phyloP scores from a whole-genome alignment of 2,113 vertebrate species.

The Pantherophis guttatus region DNA sequence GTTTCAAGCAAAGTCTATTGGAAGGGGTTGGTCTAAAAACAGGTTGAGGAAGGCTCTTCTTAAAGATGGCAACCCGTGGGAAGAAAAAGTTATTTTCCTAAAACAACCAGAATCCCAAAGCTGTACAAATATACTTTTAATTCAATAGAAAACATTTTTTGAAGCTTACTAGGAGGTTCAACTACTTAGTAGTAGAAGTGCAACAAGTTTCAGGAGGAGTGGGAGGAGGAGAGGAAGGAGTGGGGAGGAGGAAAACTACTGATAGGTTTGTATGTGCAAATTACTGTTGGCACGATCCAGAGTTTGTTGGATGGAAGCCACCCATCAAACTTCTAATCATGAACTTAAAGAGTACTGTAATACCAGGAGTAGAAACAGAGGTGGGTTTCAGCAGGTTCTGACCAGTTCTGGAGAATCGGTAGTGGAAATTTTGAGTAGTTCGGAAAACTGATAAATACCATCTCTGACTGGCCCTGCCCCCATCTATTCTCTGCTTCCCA shows the following conservation, averaged over 20 bases:
- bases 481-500: too few species aligned
- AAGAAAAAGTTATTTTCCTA: background rate
- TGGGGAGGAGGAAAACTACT: background rate
- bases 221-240: too few species aligned
- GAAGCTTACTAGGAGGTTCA: background rate
- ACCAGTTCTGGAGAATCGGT: too few species aligned
- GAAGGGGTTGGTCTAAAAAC: background rate
- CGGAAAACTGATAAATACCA: too few species aligned
- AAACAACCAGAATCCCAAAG: background rate
- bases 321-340: background rate
- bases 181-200: too few species aligned
- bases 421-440: too few species aligned
- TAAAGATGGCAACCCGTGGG: background rate
- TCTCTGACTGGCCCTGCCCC: too few species aligned
- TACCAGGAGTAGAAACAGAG: background rate
- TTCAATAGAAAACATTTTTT: background rate
- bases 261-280: background rate
- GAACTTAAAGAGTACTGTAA: background rate
- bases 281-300: background rate
- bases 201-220: background rate
- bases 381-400: too few species aligned
- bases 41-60: background rate
- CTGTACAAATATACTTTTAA: background rate
- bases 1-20: background rate
- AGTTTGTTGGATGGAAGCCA: background rate